phyloP scores from a whole-genome alignment of 1,140 invertebrate species.

The Microplitis demolitor region DNA sequence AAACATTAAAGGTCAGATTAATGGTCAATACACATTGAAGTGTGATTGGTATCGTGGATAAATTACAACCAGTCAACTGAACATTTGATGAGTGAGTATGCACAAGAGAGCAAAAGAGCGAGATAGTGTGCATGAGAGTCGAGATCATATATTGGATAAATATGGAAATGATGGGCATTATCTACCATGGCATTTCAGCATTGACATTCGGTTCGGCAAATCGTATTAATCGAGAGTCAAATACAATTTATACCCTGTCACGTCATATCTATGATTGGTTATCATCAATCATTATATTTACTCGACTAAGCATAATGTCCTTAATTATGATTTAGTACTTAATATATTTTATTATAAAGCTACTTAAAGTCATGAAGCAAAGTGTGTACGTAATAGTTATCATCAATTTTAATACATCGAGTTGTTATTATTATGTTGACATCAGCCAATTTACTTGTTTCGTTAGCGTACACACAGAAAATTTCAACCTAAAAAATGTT shows the following conservation, averaged over 20 bases:
- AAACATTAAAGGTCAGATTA: constrained; percentile 16
- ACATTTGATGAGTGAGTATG: background rate
- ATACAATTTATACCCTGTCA: background rate
- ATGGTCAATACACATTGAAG: background rate
- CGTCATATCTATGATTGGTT: background rate
- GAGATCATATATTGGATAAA: constrained; percentile 6
- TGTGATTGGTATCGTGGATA: background rate
- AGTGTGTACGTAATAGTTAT: background rate
- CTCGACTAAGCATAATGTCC: background rate
- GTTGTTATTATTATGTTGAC: too few species aligned
- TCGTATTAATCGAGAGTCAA: constrained; percentile 1
- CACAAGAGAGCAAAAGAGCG: background rate
- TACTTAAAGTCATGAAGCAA: too few species aligned
- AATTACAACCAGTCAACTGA: background rate
- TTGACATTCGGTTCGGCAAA: background rate
- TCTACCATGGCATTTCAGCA: background rate
- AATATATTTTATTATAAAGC: background rate
- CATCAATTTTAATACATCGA: too few species aligned
- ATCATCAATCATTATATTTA: background rate
- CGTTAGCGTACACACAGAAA: too few species aligned
- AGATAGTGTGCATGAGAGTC: background rate
- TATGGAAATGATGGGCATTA: constrained; percentile 6
- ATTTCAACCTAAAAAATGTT: too few species aligned
- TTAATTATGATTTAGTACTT: background rate
- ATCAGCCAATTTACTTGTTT: too few species aligned